These are phyloP conservation scores for Macaria liturata DNA, from an alignment of 2,888 invertebrate genomes.

Conservation along the genomic window DNA sequence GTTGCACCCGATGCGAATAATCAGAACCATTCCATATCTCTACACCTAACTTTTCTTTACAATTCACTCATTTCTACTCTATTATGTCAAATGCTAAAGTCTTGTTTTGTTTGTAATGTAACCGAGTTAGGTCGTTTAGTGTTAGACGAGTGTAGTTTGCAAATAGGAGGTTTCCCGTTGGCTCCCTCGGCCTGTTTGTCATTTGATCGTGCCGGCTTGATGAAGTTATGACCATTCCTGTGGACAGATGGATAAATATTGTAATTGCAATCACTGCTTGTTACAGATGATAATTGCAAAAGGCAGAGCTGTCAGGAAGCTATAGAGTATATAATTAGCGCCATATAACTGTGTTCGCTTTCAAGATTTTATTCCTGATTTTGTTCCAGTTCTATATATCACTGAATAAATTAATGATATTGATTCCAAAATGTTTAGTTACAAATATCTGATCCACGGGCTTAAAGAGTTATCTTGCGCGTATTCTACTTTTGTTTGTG, in stretches of 20 bases:
- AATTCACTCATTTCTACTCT: constrained; percentile 7
- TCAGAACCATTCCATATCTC: constrained; percentile 17
- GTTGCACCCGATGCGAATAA: constrained; percentile 35
- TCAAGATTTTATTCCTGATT: no score
- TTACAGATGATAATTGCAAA: neutral
- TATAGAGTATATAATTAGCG: no score
- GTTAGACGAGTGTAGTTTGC: constrained; percentile 16
- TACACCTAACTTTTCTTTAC: constrained; percentile 10
- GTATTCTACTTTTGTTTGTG: no score
- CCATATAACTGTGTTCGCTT: no score
- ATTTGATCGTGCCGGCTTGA: constrained; percentile 27
- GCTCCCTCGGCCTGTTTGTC: constrained; percentile 25
- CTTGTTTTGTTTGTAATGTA: constrained; percentile 1
- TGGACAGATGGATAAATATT: constrained; percentile 7
- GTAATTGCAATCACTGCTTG: constrained; percentile 2
- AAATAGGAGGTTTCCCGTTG: constrained; percentile 35
- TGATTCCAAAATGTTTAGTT: no score
- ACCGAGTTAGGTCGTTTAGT: neutral
- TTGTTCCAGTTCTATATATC: no score
- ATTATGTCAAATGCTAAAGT: neutral
- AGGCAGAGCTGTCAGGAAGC: no score
- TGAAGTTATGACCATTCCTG: constrained; percentile 17
- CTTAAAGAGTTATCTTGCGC: no score
- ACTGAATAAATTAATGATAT: no score
- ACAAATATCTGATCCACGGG: no score